These are phyloP conservation scores for Decapterus maruadsi DNA, from an alignment of 2,797 vertebrate species.

Conservation along the genomic window DNA sequence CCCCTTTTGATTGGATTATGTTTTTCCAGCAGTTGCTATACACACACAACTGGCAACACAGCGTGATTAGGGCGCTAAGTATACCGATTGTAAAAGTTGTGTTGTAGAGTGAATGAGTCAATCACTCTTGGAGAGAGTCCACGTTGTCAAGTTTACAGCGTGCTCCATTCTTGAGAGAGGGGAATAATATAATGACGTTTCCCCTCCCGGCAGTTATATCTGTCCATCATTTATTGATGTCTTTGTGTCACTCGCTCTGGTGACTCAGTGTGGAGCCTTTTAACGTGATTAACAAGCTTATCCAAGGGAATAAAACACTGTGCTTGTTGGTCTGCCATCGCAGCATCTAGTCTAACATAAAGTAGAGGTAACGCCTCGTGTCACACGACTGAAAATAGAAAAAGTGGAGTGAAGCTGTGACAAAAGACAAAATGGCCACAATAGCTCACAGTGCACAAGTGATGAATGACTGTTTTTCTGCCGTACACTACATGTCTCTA, in stretches of 20 bases:
- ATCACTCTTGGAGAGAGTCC: conserved; percentile 25
- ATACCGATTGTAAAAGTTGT: conserved; percentile 5
- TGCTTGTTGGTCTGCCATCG: conserved; percentile 29
- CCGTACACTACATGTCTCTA: conserved; percentile 14
- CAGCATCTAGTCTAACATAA: conserved; percentile 25
- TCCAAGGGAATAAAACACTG: conserved; percentile 27
- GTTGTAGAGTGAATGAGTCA: conserved; percentile 2
- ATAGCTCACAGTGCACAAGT: conserved; percentile 48
- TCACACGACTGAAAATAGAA: conserved; percentile 61
- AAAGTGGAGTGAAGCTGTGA: conserved; percentile 38
- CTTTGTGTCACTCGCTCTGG: conserved; percentile 39
- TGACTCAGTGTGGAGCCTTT: conserved; percentile 60
- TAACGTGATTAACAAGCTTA: conserved; percentile 61
- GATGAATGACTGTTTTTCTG: conserved; percentile 35
- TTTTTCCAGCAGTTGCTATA: conserved; percentile 30
- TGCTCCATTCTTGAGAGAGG: conserved; percentile 23
- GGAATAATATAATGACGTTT: conserved; percentile 22
- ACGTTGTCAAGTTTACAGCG: conserved; percentile 23
- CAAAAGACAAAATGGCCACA: conserved; percentile 56
- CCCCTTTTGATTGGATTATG: conserved; percentile 42
- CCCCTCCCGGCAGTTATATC: conserved; percentile 23
- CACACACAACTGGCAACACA: conserved; percentile 36
- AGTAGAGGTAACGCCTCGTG: conserved; percentile 54
- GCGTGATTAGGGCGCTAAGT: conserved; percentile 54
- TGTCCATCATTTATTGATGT: conserved; percentile 44